Conservation (phyloP, 2,888 invertebrate species). For the Aspidapion aeneum region DNA sequence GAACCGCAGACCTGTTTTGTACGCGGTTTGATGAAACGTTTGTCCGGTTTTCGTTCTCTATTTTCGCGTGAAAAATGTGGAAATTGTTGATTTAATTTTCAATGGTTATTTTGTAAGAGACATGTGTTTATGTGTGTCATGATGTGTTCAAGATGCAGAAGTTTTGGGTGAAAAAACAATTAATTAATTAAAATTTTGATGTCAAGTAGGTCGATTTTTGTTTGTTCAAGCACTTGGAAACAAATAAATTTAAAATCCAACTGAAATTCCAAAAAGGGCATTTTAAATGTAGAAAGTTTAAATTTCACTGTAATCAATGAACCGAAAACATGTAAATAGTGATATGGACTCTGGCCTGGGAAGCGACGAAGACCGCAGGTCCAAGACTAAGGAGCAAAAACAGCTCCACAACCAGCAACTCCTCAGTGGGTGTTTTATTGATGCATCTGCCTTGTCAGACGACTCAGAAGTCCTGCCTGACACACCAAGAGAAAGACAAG, state of each 20-base stretch:
- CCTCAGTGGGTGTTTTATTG: conserved; percentile 66
- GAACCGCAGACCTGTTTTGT: neutral
- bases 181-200: neutral
- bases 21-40: neutral
- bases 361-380: conserved; percentile 46
- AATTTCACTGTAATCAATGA: conserved; percentile 22
- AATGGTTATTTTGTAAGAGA: neutral
- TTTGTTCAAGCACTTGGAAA: neutral
- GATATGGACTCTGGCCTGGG: conserved; percentile 48
- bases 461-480: conserved; percentile 55
- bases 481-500: conserved; percentile 6
- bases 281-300: neutral
- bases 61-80: neutral
- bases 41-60: neutral
- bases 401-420: conserved; percentile 45
- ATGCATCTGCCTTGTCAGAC: conserved; percentile 71
- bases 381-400: conserved; percentile 45
- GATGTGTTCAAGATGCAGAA: neutral
- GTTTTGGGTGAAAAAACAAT: neutral
- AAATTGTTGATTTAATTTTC: no score
- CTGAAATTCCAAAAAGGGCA: neutral
- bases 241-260: neutral
- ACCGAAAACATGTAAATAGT: conserved; percentile 32
- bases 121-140: neutral
- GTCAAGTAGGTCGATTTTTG: neutral